Conservation (phyloP, 2,888 invertebrate species). For the Rhamphomyia laevipes region DNA sequence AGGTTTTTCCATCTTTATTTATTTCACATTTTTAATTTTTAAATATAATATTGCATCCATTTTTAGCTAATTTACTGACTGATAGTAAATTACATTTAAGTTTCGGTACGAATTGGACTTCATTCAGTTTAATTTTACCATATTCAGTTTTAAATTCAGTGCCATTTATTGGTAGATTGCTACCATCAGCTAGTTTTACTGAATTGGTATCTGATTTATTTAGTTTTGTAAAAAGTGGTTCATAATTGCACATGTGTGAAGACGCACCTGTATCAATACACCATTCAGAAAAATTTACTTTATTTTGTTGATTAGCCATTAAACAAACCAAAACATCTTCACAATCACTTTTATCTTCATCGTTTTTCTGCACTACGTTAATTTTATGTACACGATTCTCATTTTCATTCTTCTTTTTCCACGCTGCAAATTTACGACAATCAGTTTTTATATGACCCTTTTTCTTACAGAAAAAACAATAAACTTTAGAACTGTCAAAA, state of each 20-base stretch:
- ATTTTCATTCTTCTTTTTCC: conserved; percentile 6
- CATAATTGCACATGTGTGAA: conserved; percentile 12
- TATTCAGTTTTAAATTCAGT: conserved; percentile 4
- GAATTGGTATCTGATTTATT: conserved; percentile 10
- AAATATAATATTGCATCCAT: conserved; percentile 8
- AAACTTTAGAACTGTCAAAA: not conserved
- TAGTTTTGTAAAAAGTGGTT: conserved; percentile 9
- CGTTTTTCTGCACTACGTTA: not conserved
- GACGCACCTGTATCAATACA: conserved; percentile 16
- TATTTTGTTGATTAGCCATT: not conserved
- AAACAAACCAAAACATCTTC: not conserved
- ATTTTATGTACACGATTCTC: not conserved
- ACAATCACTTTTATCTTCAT: not conserved
- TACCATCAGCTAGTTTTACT: conserved; percentile 13
- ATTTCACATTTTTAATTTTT: conserved; percentile 7
- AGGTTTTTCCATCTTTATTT: conserved; percentile 1
- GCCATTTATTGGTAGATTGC: conserved; percentile 9
- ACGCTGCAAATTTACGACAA: conserved; percentile 12
- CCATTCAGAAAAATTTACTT: conserved; percentile 7
- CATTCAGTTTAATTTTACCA: conserved; percentile 3
- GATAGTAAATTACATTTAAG: conserved; percentile 13
- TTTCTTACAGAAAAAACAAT: conserved; percentile 10
- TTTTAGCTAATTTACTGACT: conserved; percentile 4
- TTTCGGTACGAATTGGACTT: conserved; percentile 14
- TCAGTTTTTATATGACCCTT: conserved; percentile 10